These are phyloP conservation scores for Drosophila koepferae DNA, from an alignment of 2,888 invertebrate genomes.

Conservation along the genomic window DNA sequence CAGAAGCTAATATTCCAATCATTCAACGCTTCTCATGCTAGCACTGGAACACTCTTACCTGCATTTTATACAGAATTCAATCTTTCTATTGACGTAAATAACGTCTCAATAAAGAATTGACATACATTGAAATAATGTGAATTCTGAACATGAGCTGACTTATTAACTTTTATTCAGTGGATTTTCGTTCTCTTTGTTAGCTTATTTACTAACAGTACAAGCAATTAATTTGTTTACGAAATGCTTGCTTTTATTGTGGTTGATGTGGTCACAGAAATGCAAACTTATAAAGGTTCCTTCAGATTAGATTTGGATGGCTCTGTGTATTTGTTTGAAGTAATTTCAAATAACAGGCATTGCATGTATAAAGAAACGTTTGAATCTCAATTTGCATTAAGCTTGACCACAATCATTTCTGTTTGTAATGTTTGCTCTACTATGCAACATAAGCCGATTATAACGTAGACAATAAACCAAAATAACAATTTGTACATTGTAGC, in stretches of 20 bases:
- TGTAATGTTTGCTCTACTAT: background rate
- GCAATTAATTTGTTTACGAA: background rate
- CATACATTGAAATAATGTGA: too few species aligned
- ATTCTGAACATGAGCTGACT: too few species aligned
- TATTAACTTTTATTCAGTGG: too few species aligned
- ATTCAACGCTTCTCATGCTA: too few species aligned
- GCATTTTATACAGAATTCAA: too few species aligned
- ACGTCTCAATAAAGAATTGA: too few species aligned
- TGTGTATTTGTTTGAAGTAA: background rate
- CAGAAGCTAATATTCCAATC: too few species aligned
- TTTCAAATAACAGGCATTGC: background rate
- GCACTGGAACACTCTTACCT: too few species aligned
- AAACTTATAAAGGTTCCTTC: background rate
- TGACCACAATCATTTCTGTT: constrained; percentile 1
- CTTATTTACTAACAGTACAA: too few species aligned
- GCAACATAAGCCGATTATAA: constrained; percentile 34
- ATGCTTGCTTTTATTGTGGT: background rate
- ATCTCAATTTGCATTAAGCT: background rate
- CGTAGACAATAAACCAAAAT: constrained; percentile 12
- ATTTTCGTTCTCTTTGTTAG: too few species aligned
- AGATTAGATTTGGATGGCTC: too few species aligned
- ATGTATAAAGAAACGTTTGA: background rate
- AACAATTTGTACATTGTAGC: constrained; percentile 1
- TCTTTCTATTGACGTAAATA: too few species aligned
- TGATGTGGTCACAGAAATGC: background rate